These are phyloP conservation scores for Glareola pratincola DNA, from an alignment of 2,113 vertebrate genomes.

Conservation along the genomic window DNA sequence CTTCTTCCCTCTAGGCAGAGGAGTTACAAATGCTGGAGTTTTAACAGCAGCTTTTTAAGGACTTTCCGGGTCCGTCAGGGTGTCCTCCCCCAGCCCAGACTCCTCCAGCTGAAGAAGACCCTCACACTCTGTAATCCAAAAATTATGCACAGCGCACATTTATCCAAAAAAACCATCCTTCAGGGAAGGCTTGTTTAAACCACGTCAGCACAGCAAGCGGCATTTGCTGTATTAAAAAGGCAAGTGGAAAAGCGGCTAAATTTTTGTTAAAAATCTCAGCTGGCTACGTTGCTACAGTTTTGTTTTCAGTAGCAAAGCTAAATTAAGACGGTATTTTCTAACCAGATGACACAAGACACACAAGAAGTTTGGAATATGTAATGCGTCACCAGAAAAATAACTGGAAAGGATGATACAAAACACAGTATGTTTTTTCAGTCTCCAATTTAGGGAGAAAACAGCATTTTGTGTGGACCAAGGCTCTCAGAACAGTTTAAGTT, in stretches of 20 bases:
- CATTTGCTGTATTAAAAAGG: not conserved
- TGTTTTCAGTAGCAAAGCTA: conserved; percentile 19
- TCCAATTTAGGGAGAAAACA: conserved; percentile 12
- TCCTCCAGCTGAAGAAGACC: not conserved
- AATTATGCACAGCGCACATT: not conserved
- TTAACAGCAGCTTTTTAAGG: not conserved
- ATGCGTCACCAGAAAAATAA: conserved; percentile 9
- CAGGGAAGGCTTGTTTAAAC: conserved; percentile 11
- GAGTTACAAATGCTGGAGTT: not conserved
- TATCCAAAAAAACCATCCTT: conserved; percentile 23
- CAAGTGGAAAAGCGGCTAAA: not conserved
- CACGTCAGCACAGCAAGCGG: not conserved
- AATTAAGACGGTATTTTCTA: conserved; percentile 32
- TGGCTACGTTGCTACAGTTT: not conserved
- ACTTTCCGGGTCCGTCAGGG: not conserved
- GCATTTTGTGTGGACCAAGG: not conserved
- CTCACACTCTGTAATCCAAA: conserved; percentile 30
- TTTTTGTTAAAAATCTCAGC: not conserved
- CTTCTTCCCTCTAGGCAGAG: not conserved
- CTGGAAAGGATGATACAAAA: conserved; percentile 44
- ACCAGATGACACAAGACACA: not conserved
- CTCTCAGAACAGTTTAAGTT: not conserved
- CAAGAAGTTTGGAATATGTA: conserved; percentile 14
- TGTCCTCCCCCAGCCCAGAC: not conserved
- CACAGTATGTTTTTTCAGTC: not conserved